Evolutionary conservation across 2,113 vertebrate genomes (phyloP), one percentile per base, ranked within the genome.

Genomic region (Ophthalmolycus amberensis): DNA sequence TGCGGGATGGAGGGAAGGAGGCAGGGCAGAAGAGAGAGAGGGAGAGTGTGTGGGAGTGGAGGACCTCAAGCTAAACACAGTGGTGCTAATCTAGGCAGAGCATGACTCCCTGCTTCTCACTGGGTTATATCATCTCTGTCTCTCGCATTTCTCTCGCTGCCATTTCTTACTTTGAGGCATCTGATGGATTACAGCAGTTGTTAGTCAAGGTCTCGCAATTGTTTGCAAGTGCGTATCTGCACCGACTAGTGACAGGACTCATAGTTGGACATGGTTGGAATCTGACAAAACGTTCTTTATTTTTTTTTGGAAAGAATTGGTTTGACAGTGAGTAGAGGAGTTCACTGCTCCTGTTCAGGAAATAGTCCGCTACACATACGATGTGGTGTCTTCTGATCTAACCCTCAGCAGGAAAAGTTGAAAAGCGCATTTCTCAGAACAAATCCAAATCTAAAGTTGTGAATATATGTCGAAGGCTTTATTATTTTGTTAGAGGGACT

Each of bases 11-110:
- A 77, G n/a, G 74, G 32, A 66, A 67, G 32, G 69, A 71, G 54
- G 27, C 22, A 65, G 44, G 69, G 73, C 50, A 70, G 69, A 73
- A 59, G 67, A 56, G 69, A 77, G 71, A 46, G 80, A 27, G 50
- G 22, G 50, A 10, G 48, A 52, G 70, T 46, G 81, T 75, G 91
- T 90, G 78, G 86, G 90, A 89, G 81, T 87, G 76, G 65, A 85
- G 58, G 62, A 77, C 84, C 75, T 85, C 63, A 63, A 82, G 81
- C 83, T 80, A 80, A 90, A 85, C 42, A 44, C 72, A 62, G 73
- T 29, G 80, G 81, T 82, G 80, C 75, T 88, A 77, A 88, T 89
- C 71, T 71, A 58, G 60, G 83, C 82, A 71, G 74, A 75, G 50
- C 60, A 83, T 58, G 76, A 83, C 72, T 87, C 86, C 68, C 69